Evolutionary conservation across 2,113 vertebrate species (phyloP).

Genomic region (Callithrix jacchus): DNA sequence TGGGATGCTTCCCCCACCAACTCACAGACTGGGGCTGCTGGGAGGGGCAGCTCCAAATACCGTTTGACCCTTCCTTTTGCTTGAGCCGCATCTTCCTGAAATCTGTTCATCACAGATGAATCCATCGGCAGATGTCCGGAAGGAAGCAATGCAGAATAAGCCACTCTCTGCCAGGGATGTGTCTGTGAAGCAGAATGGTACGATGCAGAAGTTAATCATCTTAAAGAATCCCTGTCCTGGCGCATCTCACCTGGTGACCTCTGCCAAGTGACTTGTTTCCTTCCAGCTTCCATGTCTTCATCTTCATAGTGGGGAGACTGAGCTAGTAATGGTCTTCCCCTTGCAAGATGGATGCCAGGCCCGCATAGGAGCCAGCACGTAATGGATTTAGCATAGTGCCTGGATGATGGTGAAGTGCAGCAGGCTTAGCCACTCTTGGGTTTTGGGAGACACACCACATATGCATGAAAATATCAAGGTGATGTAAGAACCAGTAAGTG

Average conservation of each 20-base stretch:
- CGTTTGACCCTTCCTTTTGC: background rate
- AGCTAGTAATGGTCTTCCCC: background rate
- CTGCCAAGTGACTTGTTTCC: background rate
- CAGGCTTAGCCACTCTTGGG: background rate
- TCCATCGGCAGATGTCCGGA: background rate
- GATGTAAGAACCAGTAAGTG: background rate
- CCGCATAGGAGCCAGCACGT: accelerated
- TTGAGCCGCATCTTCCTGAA: background rate
- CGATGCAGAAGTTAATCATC: background rate
- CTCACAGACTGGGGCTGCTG: background rate
- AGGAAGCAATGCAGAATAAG: accelerated
- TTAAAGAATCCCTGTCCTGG: background rate
- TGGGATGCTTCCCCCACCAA: accelerated
- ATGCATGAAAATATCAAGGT: background rate
- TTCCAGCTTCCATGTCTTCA: background rate
- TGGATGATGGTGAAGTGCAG: accelerated
- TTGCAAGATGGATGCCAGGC: accelerated
- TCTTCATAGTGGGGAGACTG: background rate
- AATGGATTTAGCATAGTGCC: background rate
- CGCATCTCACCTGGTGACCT: background rate
- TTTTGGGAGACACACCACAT: background rate
- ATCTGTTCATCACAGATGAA: background rate
- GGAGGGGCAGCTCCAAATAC: background rate
- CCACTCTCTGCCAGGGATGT: accelerated
- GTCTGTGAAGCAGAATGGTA: background rate